Percentiles rank a stretch among this genome's conserved stretches.
These are phyloP conservation scores for Holotrichia oblita DNA, from an alignment of 1,140 invertebrate genomes.

Conservation along the genomic window DNA sequence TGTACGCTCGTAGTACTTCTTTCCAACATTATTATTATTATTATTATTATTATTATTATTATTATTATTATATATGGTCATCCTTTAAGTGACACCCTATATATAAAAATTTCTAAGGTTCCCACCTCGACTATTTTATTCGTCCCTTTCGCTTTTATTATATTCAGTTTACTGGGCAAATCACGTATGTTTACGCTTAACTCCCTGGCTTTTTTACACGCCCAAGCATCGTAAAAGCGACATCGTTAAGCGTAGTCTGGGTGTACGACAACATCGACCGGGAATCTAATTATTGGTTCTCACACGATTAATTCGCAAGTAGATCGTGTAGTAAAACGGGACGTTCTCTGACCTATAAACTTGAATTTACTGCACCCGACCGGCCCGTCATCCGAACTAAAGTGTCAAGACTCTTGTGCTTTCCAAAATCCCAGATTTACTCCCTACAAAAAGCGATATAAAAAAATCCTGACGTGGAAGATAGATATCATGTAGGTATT, in stretches of 20 bases:
- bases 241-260: background rate
- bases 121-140: background rate
- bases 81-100: too few relatives aligned
- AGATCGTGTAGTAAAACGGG: background rate
- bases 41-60: too few relatives aligned
- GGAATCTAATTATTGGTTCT: conserved; percentile 13
- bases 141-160: background rate
- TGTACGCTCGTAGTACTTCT: too few relatives aligned
- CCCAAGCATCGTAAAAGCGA: background rate
- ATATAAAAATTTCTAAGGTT: background rate
- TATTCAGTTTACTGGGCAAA: background rate
- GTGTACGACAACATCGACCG: background rate
- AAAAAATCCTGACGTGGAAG: too few relatives aligned
- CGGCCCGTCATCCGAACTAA: too few relatives aligned
- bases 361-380: background rate
- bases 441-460: too few relatives aligned
- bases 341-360: background rate
- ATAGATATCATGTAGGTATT: too few relatives aligned
- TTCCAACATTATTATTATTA: too few relatives aligned
- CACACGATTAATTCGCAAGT: background rate
- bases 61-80: too few relatives aligned
- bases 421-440: too few relatives aligned
- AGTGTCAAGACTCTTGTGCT: too few relatives aligned
- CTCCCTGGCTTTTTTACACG: background rate
- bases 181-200: background rate